Evolutionary conservation across 2,113 vertebrate genomes (phyloP), one percentile per base, ranked within the genome.

Genomic region (Callospermophilus lateralis): DNA sequence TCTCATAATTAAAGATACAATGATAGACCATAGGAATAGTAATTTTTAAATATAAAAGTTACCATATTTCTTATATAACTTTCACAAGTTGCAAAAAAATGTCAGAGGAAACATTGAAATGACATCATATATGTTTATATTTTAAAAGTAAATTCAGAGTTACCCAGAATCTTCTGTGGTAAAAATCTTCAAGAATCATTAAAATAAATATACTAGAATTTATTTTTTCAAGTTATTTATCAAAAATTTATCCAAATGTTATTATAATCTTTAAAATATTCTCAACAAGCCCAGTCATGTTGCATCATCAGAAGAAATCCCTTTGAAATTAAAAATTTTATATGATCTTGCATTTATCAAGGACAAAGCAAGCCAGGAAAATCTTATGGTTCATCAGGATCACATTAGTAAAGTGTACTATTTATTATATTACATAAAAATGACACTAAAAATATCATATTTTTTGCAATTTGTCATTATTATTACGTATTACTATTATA

Each of bases 221-320:
- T 34, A 13, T 53, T 79, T 58, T 89, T 55, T 78, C 34, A 95
- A 95, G 48, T 73, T 63, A 70, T 80, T 80, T 63, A 68, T 83
- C 37, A 68, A 74, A 76, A 92, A 68, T 48, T 20, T 79, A 76
- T 94, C 58, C 48, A 73, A 84, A 48, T 88, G 26, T 78, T 91
- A 53, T 84, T 79, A 73, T 28, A 72, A 15, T 53, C 8, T 74
- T n/a, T 73, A 45, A 92, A 89, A 84, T 72, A 70, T 10, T 73
- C 32, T 39, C 85, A 88, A 88, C 20, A 58, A 30, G 26, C 51
- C 32, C 42, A 94, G 8, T 65, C 77, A 53, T 84, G 78, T 30
- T 79, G 3, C 6, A 53, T 88, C 39, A 53, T 17, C 22, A 87
- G 20, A 61, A 84, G 77, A 15, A 15, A 61, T 58, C 19, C 61